Evolutionary conservation across 2,797 vertebrate genomes (phyloP).

Genomic region (Aphelocoma californica): DNA sequence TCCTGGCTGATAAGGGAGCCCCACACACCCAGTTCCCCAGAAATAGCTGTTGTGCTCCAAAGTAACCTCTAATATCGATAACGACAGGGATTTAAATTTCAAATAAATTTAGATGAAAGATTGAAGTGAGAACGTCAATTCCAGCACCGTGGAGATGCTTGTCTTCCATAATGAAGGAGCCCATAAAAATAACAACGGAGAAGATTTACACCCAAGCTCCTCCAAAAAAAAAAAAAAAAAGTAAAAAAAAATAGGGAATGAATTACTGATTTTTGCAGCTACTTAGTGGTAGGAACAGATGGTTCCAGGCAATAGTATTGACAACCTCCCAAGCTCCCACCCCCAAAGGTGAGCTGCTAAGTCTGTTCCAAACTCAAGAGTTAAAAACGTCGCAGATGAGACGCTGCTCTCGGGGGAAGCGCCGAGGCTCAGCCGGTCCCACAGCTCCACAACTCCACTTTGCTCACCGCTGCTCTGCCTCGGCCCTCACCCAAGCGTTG

Average conservation of each 20-base stretch:
- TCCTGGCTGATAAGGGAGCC: not conserved
- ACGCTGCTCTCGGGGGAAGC: accelerated
- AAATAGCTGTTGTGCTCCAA: not conserved
- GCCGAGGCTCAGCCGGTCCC: not conserved
- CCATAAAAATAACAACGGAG: conserved; percentile 4
- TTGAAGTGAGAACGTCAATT: not conserved
- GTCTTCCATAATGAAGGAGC: not conserved
- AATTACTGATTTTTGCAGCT: conserved; percentile 38
- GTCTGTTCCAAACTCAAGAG: conserved; percentile 31
- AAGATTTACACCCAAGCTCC: not conserved
- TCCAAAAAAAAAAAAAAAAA: not conserved
- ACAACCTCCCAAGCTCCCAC: conserved; percentile 43
- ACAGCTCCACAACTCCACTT: not conserved
- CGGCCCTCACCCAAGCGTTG: not conserved
- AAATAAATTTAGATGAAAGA: conserved; percentile 2
- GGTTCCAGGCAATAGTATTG: conserved; percentile 51
- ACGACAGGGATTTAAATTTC: not conserved
- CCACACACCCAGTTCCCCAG: not conserved
- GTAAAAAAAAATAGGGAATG: not conserved
- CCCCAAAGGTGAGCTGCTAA: conserved; percentile 55
- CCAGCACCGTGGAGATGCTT: not conserved
- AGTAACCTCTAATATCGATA: not conserved
- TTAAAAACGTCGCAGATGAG: not conserved
- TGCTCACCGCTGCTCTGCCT: not conserved
- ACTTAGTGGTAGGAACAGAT: conserved; percentile 44